Base-by-base conservation (phyloP, 2,888 invertebrate genomes). In the Chydorus sphaericus region DNA sequence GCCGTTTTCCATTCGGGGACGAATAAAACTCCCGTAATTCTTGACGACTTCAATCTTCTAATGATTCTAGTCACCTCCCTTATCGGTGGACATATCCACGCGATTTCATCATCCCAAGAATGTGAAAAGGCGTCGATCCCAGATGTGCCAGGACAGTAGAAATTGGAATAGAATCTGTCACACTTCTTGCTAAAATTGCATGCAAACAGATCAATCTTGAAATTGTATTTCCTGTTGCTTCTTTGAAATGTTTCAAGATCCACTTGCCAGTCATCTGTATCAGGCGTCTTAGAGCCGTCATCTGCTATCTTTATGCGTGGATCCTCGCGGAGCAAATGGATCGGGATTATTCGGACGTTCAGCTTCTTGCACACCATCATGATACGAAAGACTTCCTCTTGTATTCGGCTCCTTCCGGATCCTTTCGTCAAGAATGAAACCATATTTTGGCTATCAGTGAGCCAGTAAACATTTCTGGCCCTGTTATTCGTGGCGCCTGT, bases 181-280 rank as follows among this genome's bases (percentile, higher is more conserved):
- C 44, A 44, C 28, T 44, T 44, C 14, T 23, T 14, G 1, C 28
- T 44, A 10, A 23, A 28, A 10, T 44, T 28, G 26, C 14, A 44
- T 11, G 44, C 44, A 6, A 44, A 44, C n/a, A 44, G 11, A 26
- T 44, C 44, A 16, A 44, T 44, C 3, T 14, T 44, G 26, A 44
- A 44, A 4, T 26, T 23, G 10, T 23, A 44, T 44, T 10, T 44
- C n/a, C 4, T 23, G 14, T 26, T 44, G 44, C n/a, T 23, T 10
- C 20, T 23, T 44, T 44, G 44, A n/a, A 26, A 44, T 14, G 44
- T 44, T 44, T 44, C 8, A n/a, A 26, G 14, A 10, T 44, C 44
- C 6, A 44, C 26, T n/a, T 44, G 44, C 44, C 44, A 44, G n/a
- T 44, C 23, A 16, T 44, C 44, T n/a, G 44, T 44, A n/a, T 44